phyloP scores from a whole-genome alignment of 2,797 vertebrate genomes.

The Molossus alvarezi region DNA sequence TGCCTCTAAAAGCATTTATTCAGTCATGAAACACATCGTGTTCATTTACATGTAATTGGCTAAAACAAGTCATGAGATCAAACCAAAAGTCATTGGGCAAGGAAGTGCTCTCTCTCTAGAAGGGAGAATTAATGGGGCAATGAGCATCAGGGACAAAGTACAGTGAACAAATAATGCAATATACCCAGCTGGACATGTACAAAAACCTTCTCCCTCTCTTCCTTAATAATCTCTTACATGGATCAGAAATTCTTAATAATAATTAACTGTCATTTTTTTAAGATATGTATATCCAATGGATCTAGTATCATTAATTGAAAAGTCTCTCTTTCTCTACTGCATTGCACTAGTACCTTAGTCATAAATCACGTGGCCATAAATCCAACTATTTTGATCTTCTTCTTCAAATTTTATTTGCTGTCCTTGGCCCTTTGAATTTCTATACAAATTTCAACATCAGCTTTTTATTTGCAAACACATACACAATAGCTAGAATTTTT shows the following conservation, averaged over 20 bases:
- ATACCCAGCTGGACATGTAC: not conserved
- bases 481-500: not conserved
- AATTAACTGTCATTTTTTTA: not conserved
- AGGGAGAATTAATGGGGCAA: not conserved
- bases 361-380: not conserved
- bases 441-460: not conserved
- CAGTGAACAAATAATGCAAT: not conserved
- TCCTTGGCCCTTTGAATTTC: not conserved
- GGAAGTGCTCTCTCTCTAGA: not conserved
- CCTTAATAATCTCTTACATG: not conserved
- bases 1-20: not conserved
- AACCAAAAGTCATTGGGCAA: not conserved
- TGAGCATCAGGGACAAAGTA: not conserved
- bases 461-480: slow-evolving; percentile 41
- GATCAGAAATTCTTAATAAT: slow-evolving; percentile 11
- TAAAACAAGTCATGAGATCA: slow-evolving; percentile 33
- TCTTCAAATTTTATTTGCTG: slow-evolving; percentile 16
- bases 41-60: not conserved
- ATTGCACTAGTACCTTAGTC: not conserved
- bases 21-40: not conserved
- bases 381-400: not conserved
- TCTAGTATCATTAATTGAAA: not conserved
- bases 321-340: not conserved
- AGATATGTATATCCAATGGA: not conserved
- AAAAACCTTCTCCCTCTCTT: not conserved